phyloP scores from a whole-genome alignment of 1,140 invertebrate species.

The Euschistus heros region DNA sequence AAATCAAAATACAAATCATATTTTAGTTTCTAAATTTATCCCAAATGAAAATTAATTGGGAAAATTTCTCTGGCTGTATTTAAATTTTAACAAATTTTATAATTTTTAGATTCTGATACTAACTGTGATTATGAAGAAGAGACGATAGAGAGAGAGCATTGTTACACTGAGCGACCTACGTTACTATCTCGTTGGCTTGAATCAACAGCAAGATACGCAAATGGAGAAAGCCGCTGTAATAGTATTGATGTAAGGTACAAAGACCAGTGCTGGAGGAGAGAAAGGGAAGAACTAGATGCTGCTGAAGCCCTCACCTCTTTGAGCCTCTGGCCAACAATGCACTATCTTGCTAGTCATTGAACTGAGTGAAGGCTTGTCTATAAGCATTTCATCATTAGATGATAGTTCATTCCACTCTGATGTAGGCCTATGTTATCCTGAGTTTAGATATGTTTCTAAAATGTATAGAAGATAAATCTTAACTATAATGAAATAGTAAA shows the following conservation, averaged over 20 bases:
- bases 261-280: conserved; percentile 30
- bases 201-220: conserved; percentile 52
- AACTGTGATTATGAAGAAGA: conserved; percentile 13
- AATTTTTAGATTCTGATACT: conserved; percentile 13
- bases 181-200: conserved; percentile 55
- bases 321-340: conserved; percentile 31
- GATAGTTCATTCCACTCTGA: no score
- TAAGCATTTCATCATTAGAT: no score
- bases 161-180: conserved; percentile 31
- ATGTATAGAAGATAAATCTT: no score
- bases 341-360: conserved; percentile 7
- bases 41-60: no score
- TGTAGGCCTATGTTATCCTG: no score
- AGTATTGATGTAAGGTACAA: conserved; percentile 50
- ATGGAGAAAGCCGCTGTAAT: conserved; percentile 37
- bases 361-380: no score
- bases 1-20: no score
- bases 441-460: no score
- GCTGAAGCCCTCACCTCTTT: conserved; percentile 52
- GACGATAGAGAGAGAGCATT: conserved; percentile 14
- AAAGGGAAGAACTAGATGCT: conserved; percentile 55
- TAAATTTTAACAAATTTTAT: neutral
- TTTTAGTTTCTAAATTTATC: no score
- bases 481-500: no score
- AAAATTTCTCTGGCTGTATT: no score